Evolutionary conservation across 1,140 invertebrate species (phyloP), one percentile per base, ranked within the genome.

Genomic region (Anastrepha ludens): DNA sequence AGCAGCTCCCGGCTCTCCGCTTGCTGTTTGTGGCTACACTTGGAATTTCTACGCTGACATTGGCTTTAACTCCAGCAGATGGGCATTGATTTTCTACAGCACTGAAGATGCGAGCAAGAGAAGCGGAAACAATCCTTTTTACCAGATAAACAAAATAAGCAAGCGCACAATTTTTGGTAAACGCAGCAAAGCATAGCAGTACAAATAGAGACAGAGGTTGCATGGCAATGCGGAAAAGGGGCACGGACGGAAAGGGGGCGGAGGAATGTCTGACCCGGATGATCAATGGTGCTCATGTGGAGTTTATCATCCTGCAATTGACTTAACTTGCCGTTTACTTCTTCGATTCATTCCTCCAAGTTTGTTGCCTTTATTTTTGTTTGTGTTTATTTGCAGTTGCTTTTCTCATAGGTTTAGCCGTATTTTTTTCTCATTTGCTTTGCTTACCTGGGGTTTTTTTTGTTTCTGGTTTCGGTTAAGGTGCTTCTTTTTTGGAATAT

Each of bases 301-400:
- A 55, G 74, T 81, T 81, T 81, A 81, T 81, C 74, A 81, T 81
- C 74, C 74, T 29, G 74, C 74, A 81, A 81, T 81, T 81, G 74
- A 81, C 74, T 81, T 81, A 15, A 81, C 74, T 81, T 81, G 47
- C 44, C 3, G 74, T 17, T 81, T 58, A 7, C n/a, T 55, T 50
- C 20, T 81, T 50, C 74, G 47, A 81, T 81, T 58, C 29, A 29
- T 29, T 81, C n/a, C n/a, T 13, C 74, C 3, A 55, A 55, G 2
- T 81, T 81, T 55, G 47, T 20, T 55, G 0, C 9, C 29, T 55
- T 55, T 4, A 55, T 55, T 81, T n/a, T 41, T 55, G 17, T 67
- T 67, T 9, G 2, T 81, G 20, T n/a, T 29, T 62, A 9, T 81
- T 62, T 81, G 67, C 39, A 44, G 13, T 74, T 44, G 67, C 2